Conservation (phyloP, 2,113 vertebrate genomes). For the Paramormyrops kingsleyae region DNA sequence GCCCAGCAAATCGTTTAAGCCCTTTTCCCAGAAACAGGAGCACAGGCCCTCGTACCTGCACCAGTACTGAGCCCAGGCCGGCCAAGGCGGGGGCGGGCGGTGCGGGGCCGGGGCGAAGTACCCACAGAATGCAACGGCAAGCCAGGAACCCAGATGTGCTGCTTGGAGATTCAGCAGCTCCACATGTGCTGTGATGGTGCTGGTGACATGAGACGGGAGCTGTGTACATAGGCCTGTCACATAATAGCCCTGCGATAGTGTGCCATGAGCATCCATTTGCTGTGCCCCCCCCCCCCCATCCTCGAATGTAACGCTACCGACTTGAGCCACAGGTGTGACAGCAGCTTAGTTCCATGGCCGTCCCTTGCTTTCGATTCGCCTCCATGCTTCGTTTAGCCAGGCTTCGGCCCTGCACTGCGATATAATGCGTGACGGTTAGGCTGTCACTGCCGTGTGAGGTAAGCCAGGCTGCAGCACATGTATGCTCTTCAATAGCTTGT, state of each 20-base stretch:
- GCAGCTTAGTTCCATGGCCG: slow-evolving; percentile 38
- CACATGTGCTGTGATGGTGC: not conserved
- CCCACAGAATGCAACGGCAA: not conserved
- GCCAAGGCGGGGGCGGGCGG: not conserved
- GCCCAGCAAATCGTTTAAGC: slow-evolving; percentile 91
- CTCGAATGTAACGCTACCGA: slow-evolving; percentile 29
- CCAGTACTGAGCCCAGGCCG: slow-evolving; percentile 72
- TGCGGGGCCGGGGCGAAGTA: not conserved
- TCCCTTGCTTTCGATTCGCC: slow-evolving; percentile 42
- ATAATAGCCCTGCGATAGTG: not conserved
- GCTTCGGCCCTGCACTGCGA: slow-evolving; percentile 28
- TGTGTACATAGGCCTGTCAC: not conserved
- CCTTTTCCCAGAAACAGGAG: slow-evolving; percentile 89
- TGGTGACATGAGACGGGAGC: too few relatives aligned
- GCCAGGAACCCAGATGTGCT: not conserved
- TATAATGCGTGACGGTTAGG: slow-evolving; percentile 61
- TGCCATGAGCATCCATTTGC: not conserved
- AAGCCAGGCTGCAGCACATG: slow-evolving; percentile 60
- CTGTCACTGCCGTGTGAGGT: slow-evolving; percentile 66
- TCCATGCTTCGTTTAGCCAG: slow-evolving; percentile 31
- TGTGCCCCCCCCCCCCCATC: not conserved
- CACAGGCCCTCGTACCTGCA: slow-evolving; percentile 89
- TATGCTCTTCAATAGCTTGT: slow-evolving; percentile 70
- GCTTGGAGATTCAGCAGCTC: not conserved
- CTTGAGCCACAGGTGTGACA: slow-evolving; percentile 35